Conservation (phyloP, 1,140 invertebrate genomes). For the Hermetia illucens region DNA sequence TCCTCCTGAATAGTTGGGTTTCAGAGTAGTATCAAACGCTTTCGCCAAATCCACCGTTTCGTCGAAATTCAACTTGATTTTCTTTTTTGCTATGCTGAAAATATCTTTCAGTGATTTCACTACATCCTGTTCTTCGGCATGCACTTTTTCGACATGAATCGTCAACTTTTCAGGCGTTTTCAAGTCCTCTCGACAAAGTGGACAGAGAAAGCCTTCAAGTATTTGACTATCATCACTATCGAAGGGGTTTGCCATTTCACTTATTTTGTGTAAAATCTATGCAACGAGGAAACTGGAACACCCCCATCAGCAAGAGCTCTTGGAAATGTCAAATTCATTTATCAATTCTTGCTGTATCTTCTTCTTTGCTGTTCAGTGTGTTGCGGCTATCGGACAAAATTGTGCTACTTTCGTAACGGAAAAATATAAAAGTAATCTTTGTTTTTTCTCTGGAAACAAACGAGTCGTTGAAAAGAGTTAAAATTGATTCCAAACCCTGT, state of each 20-base stretch:
- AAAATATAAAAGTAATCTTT: no score
- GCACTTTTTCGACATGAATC: slow-evolving; percentile 74
- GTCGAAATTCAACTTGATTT: slow-evolving; percentile 61
- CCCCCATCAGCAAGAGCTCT: no score
- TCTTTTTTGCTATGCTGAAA: slow-evolving; percentile 79
- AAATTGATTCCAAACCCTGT: no score
- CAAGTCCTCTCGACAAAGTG: slow-evolving; percentile 80
- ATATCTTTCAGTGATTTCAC: slow-evolving; percentile 84
- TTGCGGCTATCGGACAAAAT: no score
- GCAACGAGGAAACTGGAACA: no score
- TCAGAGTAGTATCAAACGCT: slow-evolving; percentile 36
- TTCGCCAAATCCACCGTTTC: slow-evolving; percentile 41
- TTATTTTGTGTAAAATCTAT: no score
- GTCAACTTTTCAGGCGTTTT: slow-evolving; percentile 68
- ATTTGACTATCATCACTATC: slow-evolving; percentile 39
- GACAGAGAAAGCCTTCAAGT: slow-evolving; percentile 85
- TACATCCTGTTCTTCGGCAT: slow-evolving; percentile 80
- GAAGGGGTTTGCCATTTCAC: not conserved
- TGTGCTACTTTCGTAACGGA: no score
- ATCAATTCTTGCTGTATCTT: no score
- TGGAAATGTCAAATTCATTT: no score
- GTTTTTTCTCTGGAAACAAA: no score
- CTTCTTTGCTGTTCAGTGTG: no score
- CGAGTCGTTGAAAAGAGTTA: no score
- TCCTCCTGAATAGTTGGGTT: slow-evolving; percentile 13